Evolutionary conservation across 2,113 vertebrate genomes (phyloP), one percentile per base, ranked within the genome.

Genomic region (Odontesthes bonariensis): DNA sequence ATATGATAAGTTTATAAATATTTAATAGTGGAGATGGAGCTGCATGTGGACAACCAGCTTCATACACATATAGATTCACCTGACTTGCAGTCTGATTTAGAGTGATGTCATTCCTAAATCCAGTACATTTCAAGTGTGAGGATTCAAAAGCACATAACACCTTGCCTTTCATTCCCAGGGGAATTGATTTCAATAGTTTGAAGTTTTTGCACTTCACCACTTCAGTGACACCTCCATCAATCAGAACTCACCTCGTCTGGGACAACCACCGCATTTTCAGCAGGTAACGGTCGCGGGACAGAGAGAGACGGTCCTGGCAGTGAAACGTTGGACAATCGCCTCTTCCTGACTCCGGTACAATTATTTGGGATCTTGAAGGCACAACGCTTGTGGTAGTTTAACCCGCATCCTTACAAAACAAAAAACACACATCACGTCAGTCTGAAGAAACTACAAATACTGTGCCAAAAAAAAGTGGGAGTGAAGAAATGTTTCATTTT

Each of bases 331-430:
- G 98, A 99, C 62, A 98, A 84, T 6, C 98, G 94, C 19, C 98
- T 95, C 87, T 99, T 99, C 82, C 96, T 95, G 82, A 98, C 95
- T 70, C 98, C 97, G 17, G 96, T 97, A 80, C 98, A 99, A 90
- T 99, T 99, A 93, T 99, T 99, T 57, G 98, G 98, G 87, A 99
- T 99, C 92, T 98, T 99, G 93, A 99, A 99, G 93, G 97, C 98
- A 75, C 98, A 99, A 76, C 98, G 95, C 77, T 99, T 99, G 92
- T 99, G 98, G 91, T 99, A 99, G 93, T 99, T 98, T 69, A 99
- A 93, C 56, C 98, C 98, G 90, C 98, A 99, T 76, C 98, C 98
- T 99, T 87, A 71, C 42, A 73, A 83, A 9, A 76, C 31, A 9
- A 0, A 55, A 71, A 72, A 72, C 35, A 65, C 6, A 83, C 32